These are phyloP conservation scores for Phymorhynchus buccinoides DNA, from an alignment of 1,140 invertebrate genomes.

Conservation along the genomic window DNA sequence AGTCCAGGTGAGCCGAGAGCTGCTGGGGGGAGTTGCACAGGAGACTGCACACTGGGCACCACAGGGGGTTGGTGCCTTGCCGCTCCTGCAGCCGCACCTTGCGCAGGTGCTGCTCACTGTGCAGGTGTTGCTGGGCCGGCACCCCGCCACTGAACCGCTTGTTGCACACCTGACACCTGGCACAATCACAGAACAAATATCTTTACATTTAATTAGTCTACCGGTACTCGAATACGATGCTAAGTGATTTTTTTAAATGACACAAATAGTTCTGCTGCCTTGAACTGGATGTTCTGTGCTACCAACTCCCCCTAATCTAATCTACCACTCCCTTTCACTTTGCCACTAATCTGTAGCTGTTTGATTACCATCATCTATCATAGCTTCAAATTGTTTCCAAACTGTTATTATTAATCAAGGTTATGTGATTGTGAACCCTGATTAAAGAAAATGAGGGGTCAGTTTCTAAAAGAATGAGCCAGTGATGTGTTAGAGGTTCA, in stretches of 20 bases:
- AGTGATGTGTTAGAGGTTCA: too few relatives aligned
- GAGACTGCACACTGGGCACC: conserved; percentile 32
- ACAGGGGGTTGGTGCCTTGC: not conserved
- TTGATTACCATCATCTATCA: too few relatives aligned
- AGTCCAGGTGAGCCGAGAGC: conserved; percentile 41
- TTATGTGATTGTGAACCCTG: too few relatives aligned
- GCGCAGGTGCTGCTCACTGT: conserved; percentile 44
- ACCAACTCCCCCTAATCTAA: too few relatives aligned
- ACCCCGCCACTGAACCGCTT: conserved; percentile 51
- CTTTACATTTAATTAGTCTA: not conserved
- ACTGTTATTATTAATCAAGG: too few relatives aligned
- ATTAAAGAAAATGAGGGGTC: too few relatives aligned
- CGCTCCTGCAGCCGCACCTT: conserved; percentile 33
- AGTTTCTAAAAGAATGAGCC: too few relatives aligned
- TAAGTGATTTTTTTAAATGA: not conserved
- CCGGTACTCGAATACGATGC: not conserved
- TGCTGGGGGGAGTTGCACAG: conserved; percentile 35
- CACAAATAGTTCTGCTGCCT: not conserved
- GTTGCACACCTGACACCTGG: conserved; percentile 50
- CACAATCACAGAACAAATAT: not conserved
- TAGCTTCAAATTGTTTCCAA: too few relatives aligned
- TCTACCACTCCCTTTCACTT: too few relatives aligned
- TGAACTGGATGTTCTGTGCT: not conserved
- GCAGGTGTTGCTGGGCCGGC: conserved; percentile 46
- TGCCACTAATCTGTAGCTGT: too few relatives aligned